These are phyloP conservation scores for Prunella strophiata DNA, from an alignment of 2,797 vertebrate species.

Conservation along the genomic window DNA sequence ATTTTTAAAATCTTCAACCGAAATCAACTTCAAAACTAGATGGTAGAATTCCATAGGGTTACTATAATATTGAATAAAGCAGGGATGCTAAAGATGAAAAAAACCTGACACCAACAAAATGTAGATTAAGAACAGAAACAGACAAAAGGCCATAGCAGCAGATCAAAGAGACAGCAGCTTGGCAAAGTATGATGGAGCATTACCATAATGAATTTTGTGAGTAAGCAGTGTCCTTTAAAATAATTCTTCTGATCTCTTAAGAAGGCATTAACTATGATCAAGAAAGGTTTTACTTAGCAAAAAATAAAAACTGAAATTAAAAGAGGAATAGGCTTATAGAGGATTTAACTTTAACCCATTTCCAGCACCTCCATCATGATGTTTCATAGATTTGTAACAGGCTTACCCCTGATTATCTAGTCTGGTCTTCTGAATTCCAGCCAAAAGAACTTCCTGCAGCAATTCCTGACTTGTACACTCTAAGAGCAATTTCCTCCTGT, in stretches of 20 bases:
- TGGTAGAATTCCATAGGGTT: constrained; percentile 38
- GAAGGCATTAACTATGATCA: constrained; percentile 74
- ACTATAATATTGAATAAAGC: constrained; percentile 39
- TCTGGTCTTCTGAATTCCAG: constrained; percentile 6
- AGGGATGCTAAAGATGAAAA: constrained; percentile 40
- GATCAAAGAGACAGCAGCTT: constrained; percentile 73
- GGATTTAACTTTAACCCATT: constrained; percentile 45
- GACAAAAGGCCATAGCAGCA: constrained; percentile 66
- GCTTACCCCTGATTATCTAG: background rate
- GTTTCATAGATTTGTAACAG: constrained; percentile 11
- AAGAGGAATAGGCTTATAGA: constrained; percentile 11
- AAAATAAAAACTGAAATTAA: background rate
- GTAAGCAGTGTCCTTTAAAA: constrained; percentile 72
- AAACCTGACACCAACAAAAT: constrained; percentile 71
- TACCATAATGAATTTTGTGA: constrained; percentile 79
- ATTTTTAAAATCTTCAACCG: background rate
- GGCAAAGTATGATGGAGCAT: constrained; percentile 56
- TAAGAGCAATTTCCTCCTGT: constrained; percentile 5
- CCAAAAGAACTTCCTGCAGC: background rate
- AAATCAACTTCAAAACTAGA: constrained; percentile 26
- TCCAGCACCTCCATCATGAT: background rate
- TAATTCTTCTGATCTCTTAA: constrained; percentile 74
- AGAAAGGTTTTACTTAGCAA: constrained; percentile 64
- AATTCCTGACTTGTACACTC: background rate
- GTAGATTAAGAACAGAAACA: constrained; percentile 72